These are phyloP conservation scores for Tyto alba DNA, from an alignment of 2,113 vertebrate genomes.

Conservation along the genomic window DNA sequence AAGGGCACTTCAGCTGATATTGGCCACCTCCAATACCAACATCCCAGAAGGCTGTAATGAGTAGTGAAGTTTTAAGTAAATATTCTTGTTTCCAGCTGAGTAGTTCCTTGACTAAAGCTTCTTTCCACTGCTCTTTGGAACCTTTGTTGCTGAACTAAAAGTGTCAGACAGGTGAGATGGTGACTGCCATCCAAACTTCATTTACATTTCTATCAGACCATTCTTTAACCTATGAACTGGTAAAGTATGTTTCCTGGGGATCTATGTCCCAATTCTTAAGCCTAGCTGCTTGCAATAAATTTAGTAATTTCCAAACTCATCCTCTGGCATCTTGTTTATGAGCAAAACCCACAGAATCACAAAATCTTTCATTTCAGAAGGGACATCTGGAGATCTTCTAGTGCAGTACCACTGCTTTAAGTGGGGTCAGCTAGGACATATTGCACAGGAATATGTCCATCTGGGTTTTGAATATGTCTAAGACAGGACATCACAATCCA, in stretches of 20 bases:
- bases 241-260: neutral
- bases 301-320: neutral
- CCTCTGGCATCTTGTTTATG: neutral
- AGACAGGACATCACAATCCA: neutral
- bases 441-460: neutral
- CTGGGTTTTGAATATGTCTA: neutral
- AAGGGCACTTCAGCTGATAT: neutral
- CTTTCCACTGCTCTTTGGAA: neutral
- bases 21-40: neutral
- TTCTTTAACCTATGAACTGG: neutral
- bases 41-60: neutral
- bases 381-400: neutral
- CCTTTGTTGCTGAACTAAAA: neutral
- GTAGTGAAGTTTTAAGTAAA: neutral
- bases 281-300: neutral
- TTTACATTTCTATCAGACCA: neutral
- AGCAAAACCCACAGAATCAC: neutral
- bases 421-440: neutral
- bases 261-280: neutral
- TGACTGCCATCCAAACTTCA: neutral
- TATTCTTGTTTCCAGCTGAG: neutral
- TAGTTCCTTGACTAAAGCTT: neutral
- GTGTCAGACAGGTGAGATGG: neutral
- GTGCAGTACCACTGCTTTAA: neutral
- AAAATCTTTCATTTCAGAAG: neutral